Evolutionary conservation across 2,113 vertebrate genomes (phyloP).

Genomic region (Scomber japonicus): DNA sequence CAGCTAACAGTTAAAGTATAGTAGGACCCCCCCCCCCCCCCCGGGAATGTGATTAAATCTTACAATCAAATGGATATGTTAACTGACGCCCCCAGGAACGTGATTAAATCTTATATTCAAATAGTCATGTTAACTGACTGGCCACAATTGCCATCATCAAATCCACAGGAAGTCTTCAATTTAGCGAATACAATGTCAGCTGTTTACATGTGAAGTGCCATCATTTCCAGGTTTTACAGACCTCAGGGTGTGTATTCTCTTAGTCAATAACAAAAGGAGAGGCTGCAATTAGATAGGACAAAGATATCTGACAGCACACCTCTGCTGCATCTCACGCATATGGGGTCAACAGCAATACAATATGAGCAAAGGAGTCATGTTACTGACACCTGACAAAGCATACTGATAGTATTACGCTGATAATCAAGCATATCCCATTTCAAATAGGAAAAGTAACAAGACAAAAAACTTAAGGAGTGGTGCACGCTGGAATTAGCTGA

Average conservation of each 20-base stretch:
- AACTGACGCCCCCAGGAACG: constrained; percentile 38
- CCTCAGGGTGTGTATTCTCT: constrained; percentile 70
- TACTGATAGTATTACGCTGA: constrained; percentile 57
- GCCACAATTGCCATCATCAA: constrained; percentile 55
- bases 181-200: constrained; percentile 62
- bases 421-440: constrained; percentile 44
- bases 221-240: constrained; percentile 62
- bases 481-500: constrained; percentile 26
- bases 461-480: constrained; percentile 14
- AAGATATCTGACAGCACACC: constrained; percentile 40
- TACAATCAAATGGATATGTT: constrained; percentile 48
- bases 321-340: not conserved
- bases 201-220: constrained; percentile 64
- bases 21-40: constrained; percentile 12
- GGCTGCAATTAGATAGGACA: constrained; percentile 51
- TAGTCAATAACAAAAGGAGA: constrained; percentile 53
- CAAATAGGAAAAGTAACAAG: constrained; percentile 25
- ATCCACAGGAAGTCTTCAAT: constrained; percentile 73
- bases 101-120: constrained; percentile 62
- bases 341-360: constrained; percentile 59
- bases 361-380: constrained; percentile 47
- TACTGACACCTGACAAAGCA: constrained; percentile 55
- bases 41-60: constrained; percentile 61
- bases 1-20: constrained; percentile 52
- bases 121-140: constrained; percentile 51